These are phyloP conservation scores for Hephaestus fuliginosus DNA, from an alignment of 2,797 vertebrate genomes.

Conservation along the genomic window DNA sequence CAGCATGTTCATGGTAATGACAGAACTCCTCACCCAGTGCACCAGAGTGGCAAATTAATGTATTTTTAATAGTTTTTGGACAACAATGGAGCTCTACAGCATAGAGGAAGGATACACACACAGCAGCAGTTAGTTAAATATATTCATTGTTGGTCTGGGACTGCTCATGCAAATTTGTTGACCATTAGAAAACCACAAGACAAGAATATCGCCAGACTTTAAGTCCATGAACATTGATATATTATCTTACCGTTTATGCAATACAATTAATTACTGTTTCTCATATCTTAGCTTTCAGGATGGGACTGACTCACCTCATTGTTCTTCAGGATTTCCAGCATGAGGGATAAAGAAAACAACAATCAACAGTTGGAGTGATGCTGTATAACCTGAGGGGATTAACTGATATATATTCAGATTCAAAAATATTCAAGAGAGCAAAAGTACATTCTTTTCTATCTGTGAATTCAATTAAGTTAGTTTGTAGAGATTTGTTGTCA, in stretches of 20 bases:
- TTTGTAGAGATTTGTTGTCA: neutral
- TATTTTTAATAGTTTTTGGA: too few relatives aligned
- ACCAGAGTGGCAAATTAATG: too few relatives aligned
- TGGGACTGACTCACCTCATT: constrained; percentile 75
- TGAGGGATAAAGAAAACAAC: constrained; percentile 40
- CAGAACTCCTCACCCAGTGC: too few relatives aligned
- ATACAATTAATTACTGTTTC: neutral
- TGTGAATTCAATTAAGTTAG: neutral
- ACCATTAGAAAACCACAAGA: neutral
- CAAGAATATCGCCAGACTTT: neutral
- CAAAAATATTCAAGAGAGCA: neutral
- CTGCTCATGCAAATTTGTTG: neutral
- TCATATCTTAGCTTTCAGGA: neutral
- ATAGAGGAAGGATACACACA: neutral
- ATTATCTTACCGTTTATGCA: neutral
- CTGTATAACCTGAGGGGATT: neutral
- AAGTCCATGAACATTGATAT: neutral
- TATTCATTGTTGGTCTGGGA: neutral
- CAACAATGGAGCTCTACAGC: too few relatives aligned
- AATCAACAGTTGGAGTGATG: neutral
- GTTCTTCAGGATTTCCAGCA: constrained; percentile 72
- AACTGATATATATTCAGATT: neutral
- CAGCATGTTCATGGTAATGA: neutral
- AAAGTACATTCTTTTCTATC: neutral
- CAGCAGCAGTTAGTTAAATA: neutral